A percentile compares a stretch with the other conserved stretches of the same genome.
Conservation (phyloP, 2,888 invertebrate genomes). For the Drosophila merina region DNA sequence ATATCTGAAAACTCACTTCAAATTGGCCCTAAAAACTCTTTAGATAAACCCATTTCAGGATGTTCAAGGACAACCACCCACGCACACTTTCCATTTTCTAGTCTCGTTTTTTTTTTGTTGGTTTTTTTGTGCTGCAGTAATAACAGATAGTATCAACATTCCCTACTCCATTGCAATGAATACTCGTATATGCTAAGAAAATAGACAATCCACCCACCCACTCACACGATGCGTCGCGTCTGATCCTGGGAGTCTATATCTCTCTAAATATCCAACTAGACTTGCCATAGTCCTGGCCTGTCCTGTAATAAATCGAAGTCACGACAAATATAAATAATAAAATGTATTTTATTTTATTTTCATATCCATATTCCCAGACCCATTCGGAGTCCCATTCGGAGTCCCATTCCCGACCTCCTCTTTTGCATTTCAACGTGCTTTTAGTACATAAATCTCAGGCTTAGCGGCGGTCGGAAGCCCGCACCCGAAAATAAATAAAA, state of each 20-base stretch:
- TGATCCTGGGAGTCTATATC: constrained; percentile 55
- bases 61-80: constrained; percentile 6
- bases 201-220: neutral
- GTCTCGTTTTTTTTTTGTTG: neutral
- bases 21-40: constrained; percentile 13
- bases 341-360: constrained; percentile 74
- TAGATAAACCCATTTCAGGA: constrained; percentile 2
- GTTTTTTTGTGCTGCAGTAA: constrained; percentile 5
- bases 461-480: constrained; percentile 63
- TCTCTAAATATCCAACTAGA: constrained; percentile 56
- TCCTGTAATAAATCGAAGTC: constrained; percentile 72
- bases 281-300: constrained; percentile 34
- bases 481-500: neutral
- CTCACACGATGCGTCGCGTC: constrained; percentile 53
- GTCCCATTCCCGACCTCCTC: neutral
- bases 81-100: neutral
- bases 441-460: constrained; percentile 75
- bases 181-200: neutral
- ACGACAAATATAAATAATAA: constrained; percentile 78
- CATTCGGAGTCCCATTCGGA: neutral
- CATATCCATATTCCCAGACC: constrained; percentile 11
- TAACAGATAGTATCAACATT: constrained; percentile 31
- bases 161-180: constrained; percentile 9
- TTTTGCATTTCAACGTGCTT: constrained; percentile 74
- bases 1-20: neutral